Conservation (phyloP, 2,888 invertebrate species). For the Diaphora mendica region DNA sequence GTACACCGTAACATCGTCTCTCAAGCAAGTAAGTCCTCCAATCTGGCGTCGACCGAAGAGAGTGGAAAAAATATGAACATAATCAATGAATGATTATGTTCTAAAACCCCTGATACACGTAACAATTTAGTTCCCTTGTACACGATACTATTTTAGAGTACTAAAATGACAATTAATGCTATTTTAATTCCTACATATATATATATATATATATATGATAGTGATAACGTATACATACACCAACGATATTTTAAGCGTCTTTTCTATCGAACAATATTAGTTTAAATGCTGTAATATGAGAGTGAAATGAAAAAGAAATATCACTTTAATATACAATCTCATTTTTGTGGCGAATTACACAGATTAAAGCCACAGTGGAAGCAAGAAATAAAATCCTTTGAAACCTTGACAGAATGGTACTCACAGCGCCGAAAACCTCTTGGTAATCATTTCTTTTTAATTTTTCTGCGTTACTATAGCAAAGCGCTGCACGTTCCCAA, state of each 20-base stretch:
- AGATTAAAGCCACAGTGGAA: background rate
- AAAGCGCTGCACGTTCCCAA: slow-evolving; percentile 31
- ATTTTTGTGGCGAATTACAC: background rate
- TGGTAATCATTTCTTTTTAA: slow-evolving; percentile 1
- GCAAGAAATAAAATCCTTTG: background rate
- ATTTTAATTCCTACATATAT: too few species aligned
- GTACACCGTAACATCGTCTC: too few species aligned
- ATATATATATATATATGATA: background rate
- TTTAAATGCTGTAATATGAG: background rate
- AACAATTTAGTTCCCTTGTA: too few species aligned
- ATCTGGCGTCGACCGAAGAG: too few species aligned
- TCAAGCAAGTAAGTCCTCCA: too few species aligned
- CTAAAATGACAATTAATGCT: too few species aligned
- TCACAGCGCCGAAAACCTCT: background rate
- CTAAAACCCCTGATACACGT: too few species aligned
- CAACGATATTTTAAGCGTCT: background rate
- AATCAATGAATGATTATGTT: too few species aligned
- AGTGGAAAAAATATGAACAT: too few species aligned
- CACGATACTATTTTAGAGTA: too few species aligned
- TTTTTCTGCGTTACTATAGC: slow-evolving; percentile 13
- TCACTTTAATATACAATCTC: background rate
- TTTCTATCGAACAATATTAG: background rate
- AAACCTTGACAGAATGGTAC: background rate
- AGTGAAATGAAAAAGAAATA: background rate
- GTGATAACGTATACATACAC: background rate